Conservation (phyloP, 2,888 invertebrate species). For the Drosophila macrothrix region DNA sequence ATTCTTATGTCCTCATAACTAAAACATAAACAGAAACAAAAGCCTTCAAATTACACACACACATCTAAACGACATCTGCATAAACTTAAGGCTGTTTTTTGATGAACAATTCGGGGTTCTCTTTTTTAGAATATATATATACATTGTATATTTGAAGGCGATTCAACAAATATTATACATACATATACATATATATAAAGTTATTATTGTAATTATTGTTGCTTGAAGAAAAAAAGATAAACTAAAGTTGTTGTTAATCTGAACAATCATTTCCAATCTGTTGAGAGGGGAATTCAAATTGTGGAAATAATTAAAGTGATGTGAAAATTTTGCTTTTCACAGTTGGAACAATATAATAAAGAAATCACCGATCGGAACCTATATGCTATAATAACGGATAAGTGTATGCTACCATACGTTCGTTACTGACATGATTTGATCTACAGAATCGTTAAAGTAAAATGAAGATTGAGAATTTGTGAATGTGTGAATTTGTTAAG, state of each 20-base stretch:
- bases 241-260: constrained; percentile 64
- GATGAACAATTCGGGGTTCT: constrained; percentile 69
- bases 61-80: constrained; percentile 50
- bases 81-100: constrained; percentile 79
- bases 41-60: constrained; percentile 5
- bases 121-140: constrained; percentile 56
- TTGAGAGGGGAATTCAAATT: background rate
- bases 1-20: constrained; percentile 39
- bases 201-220: constrained; percentile 74
- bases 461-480: too few relatives aligned
- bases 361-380: too few relatives aligned
- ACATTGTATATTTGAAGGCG: constrained; percentile 69
- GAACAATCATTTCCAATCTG: constrained; percentile 68
- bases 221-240: constrained; percentile 45
- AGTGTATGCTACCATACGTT: background rate
- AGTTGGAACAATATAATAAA: background rate
- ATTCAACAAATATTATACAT: constrained; percentile 67
- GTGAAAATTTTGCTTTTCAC: background rate
- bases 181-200: constrained; percentile 29
- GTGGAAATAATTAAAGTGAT: background rate
- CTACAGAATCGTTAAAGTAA: too few relatives aligned
- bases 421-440: background rate
- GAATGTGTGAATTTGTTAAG: too few relatives aligned
- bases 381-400: background rate
- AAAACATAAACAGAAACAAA: constrained; percentile 5